Evolutionary conservation across 2,113 vertebrate species (phyloP).

Genomic region (Actenoides lindsayi): DNA sequence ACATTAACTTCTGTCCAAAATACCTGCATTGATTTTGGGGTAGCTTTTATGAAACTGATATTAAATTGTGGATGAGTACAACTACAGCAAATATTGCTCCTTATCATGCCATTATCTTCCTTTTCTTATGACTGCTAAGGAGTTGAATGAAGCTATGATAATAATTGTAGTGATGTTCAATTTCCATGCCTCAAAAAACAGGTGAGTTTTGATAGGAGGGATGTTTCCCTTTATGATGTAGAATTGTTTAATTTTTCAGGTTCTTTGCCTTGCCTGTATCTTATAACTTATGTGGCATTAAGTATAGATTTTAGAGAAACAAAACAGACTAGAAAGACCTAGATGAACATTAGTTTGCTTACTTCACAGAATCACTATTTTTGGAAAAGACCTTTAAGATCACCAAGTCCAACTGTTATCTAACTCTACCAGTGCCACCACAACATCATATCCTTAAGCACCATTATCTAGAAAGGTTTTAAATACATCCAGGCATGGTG

Average conservation of each 20-base stretch:
- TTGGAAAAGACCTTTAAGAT: no score
- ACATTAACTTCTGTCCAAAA: conserved; percentile 19
- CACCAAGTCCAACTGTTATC: no score
- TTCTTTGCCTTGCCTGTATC: not conserved
- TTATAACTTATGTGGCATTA: not conserved
- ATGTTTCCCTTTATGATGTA: not conserved
- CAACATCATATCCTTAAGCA: no score
- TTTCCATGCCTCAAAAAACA: not conserved
- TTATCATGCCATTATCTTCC: conserved; percentile 1
- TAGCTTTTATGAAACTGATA: not conserved
- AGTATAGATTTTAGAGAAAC: not conserved
- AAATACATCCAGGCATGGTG: no score
- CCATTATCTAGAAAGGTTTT: no score
- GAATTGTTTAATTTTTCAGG: not conserved
- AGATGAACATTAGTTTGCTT: not conserved
- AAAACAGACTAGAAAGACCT: not conserved
- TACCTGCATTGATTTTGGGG: not conserved
- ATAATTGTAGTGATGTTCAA: conserved; percentile 3
- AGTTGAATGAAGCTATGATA: conserved; percentile 14
- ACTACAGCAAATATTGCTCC: not conserved
- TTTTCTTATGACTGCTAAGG: conserved; percentile 37
- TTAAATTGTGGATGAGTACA: not conserved
- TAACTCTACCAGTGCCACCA: no score
- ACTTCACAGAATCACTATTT: no score
- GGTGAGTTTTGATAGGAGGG: not conserved